Base-by-base conservation (phyloP, 1,140 invertebrate species). In the Dreissena polymorpha region DNA sequence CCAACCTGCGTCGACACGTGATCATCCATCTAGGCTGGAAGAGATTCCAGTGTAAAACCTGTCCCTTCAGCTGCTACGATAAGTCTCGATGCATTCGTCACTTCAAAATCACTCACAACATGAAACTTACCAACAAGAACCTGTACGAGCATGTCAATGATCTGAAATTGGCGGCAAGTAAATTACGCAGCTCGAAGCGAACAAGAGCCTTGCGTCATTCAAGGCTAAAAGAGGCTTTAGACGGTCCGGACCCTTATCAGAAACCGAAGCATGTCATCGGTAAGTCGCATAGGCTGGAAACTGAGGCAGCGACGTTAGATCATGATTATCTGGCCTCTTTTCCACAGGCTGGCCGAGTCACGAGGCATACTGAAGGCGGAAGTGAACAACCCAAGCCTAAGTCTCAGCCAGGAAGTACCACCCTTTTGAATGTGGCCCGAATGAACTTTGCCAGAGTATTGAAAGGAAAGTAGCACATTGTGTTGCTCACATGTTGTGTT, bases 11-110 rank as follows among this genome's bases (percentile, higher is more conserved):
- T 10, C 88, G 91, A 16, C 93, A 93, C 86, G 90, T 90, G 27
- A 91, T 93, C 12, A 85, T 90, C 18, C 93, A 93, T 82, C 87
- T 93, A 55, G 92, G 92, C 10, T 93, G 92, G 92, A 89, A 89
- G n/a, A 86, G 93, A 10, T 93, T 89, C 79, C 91, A 92, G 73
- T 93, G 93, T 78, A 92, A 91, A 39, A 70, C 92, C 21, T 93
- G 93, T 84, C 74, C 86, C 10, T 93, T 91, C 83, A 89, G 88
- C 50, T 86, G 90, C 63, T 93, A 92, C 74, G 91, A 92, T 71
- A 87, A 89, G 74, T 93, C 92, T 0, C 89, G 93, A 57, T 91
- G 89, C 76, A 89, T 87, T 64, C 87, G 80, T 16, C 93, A 93
- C 85, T 71, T 93, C 2, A 75, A 87, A 18, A 80, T 90, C 39